These are phyloP conservation scores for Spizella passerina DNA, from an alignment of 2,797 vertebrate species.

Conservation along the genomic window DNA sequence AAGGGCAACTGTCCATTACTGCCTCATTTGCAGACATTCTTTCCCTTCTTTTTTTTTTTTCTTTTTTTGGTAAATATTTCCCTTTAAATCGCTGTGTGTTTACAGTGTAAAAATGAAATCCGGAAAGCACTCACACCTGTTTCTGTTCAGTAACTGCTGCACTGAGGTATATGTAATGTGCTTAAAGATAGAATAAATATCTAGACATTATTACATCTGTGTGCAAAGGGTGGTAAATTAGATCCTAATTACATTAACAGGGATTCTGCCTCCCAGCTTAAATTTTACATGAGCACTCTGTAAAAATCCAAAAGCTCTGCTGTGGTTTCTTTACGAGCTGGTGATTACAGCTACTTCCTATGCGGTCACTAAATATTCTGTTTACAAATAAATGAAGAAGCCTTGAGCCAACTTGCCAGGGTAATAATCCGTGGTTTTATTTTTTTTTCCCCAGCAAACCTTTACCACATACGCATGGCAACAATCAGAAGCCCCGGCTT, in stretches of 20 bases:
- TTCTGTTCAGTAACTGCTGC: constrained; percentile 87
- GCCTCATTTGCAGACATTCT: constrained; percentile 81
- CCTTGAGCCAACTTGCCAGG: constrained; percentile 86
- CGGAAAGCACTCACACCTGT: constrained; percentile 92
- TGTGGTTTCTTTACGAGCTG: constrained; percentile 96
- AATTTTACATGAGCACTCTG: constrained; percentile 88
- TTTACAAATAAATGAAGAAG: constrained; percentile 96
- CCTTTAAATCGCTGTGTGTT: constrained; percentile 76
- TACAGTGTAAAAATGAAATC: constrained; percentile 88
- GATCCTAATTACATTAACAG: constrained; percentile 96
- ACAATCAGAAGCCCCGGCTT: constrained; percentile 91
- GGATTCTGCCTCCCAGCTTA: constrained; percentile 94
- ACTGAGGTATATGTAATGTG: constrained; percentile 82
- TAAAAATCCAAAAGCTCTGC: constrained; percentile 86
- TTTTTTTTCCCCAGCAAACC: constrained; percentile 65
- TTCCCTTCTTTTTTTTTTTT: constrained; percentile 58
- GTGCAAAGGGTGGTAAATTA: constrained; percentile 93
- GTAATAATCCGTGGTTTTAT: constrained; percentile 79
- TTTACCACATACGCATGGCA: constrained; percentile 83
- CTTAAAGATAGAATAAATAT: constrained; percentile 84
- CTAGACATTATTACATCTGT: constrained; percentile 90
- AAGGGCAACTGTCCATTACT: constrained; percentile 88
- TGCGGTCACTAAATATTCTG: constrained; percentile 88
- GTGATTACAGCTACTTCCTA: constrained; percentile 91
- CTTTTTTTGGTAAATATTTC: constrained; percentile 77